Base-by-base conservation (phyloP, 2,888 invertebrate species). In the Steinernema hermaphroditum region DNA sequence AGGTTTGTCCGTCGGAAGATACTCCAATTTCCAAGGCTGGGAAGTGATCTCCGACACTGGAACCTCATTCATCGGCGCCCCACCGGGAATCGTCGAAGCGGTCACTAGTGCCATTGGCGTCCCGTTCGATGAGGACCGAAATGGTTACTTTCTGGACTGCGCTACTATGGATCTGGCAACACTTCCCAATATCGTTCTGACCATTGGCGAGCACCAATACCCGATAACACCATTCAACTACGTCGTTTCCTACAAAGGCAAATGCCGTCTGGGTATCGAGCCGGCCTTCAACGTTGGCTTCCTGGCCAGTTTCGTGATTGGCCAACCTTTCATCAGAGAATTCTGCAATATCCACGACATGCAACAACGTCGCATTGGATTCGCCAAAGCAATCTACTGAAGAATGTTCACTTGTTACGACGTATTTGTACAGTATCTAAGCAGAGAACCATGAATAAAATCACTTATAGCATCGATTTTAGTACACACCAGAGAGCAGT, bases 21-120 rank as follows among this genome's bases (percentile, higher is more conserved):
- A 76, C 73, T 29, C 27, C 27, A 57, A 44, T 69, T 46, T 29
- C 46, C 75, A 77, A 68, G 29, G 54, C 46, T 72, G 71, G 71
- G 68, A 73, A n/a, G 78, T 79, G 49, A 79, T 79, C 70, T 79
- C 79, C 43, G 79, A 79, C 68, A 79, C 79, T 37, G 79, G 79
- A 41, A 79, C 78, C 22, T 78, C 78, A 6, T 74, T 79, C 74
- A 71, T 79, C 62, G 75, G 74, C 68, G 79, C 75, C 49, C 74
- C 75, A 44, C n/a, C 70, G 44, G 41, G 69, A 34, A 68, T 76
- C 68, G 72, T 68, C 46, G 69, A 72, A 43, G 73, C 50, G 69
- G 70, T 79, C 34, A 78, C 76, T 22, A 57, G 72, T 19, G 79
- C 76, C 49, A 74, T 74, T 34, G 78, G 77, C 62, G 79, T 76